Base-by-base conservation (phyloP, 37 sponge, comb jelly and placozoan species). In the Tethya wilhelma region DNA sequence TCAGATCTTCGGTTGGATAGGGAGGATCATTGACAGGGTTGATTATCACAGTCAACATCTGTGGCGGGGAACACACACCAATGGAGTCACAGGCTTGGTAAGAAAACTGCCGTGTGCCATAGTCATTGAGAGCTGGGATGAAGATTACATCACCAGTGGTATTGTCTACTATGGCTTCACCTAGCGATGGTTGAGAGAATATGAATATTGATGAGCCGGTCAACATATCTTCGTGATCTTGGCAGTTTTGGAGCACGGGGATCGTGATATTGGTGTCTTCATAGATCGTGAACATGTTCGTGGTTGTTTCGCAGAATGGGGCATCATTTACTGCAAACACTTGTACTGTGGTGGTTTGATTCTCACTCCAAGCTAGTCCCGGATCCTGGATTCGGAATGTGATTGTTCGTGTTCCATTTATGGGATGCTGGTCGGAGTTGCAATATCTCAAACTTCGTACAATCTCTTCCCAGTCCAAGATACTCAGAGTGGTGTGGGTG, bases 11-110 rank as follows among this genome's bases (percentile, higher is more conserved):
- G 0, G 59, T 75, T 0, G 88, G 79, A 71, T 62, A 79, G 0
- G 96, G 96, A 20, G 88, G 93, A 62, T 96, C 93, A 44, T 96
- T 96, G 40, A 93, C 83, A 14, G 90, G 71, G 23, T 33, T 68
- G 49, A 96, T 84, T 2, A 62, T 23, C 0, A 96, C 55, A 3
- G 88, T 87, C 36, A 93, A 30, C 17, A 45, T 71, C 30, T 81
- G 62, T 9, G 73, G 60, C 0, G 0, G 1, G 0, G 96, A 93
- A 45, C 96, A 96, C 32, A 9, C 68, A 22, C 74, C 86, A 6
- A 42, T n/a, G 1, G 82, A 84, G 59, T 96, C 96, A 73, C 96
- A 96, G 1, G 85, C 93, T 9, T 70, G 78, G 66, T 87, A 96
- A 23, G 32, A 30, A 36, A 96, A 79, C 11, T 30, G 64, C 30